Evolutionary conservation across 2,888 invertebrate genomes (phyloP).

Genomic region (Heliconius erato): DNA sequence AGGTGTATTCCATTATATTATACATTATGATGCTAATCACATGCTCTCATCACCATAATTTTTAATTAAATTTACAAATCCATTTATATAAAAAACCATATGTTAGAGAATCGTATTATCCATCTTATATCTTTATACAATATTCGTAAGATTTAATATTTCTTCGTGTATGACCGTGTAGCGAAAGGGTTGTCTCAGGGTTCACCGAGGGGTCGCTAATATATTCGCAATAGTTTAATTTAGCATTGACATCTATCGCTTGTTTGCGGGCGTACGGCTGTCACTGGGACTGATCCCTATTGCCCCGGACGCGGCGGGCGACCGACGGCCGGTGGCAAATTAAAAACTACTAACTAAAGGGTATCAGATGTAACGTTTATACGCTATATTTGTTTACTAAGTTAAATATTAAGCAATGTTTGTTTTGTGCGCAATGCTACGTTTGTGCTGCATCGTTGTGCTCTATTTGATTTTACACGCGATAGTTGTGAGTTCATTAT

Average conservation of each 20-base stretch:
- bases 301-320: constrained; percentile 24
- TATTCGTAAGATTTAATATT: constrained; percentile 6
- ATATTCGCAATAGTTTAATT: constrained; percentile 73
- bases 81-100: constrained; percentile 1
- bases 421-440: neutral
- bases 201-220: constrained; percentile 53
- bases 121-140: neutral
- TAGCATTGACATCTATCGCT: constrained; percentile 62
- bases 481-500: too few relatives aligned
- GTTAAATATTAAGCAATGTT: constrained; percentile 9
- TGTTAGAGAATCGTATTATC: neutral
- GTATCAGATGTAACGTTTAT: neutral
- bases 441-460: neutral
- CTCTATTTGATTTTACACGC: too few relatives aligned
- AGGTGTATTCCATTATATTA: neutral
- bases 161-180: neutral
- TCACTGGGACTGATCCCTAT: constrained; percentile 34
- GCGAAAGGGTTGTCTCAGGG: neutral
- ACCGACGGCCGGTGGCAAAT: neutral
- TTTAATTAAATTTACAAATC: neutral
- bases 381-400: neutral
- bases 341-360: constrained; percentile 17
- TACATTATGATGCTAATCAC: constrained; percentile 12
- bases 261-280: constrained; percentile 40
- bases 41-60: neutral